Evolutionary conservation across 1,140 invertebrate species (phyloP).

Genomic region (Rhopalosiphum padi): DNA sequence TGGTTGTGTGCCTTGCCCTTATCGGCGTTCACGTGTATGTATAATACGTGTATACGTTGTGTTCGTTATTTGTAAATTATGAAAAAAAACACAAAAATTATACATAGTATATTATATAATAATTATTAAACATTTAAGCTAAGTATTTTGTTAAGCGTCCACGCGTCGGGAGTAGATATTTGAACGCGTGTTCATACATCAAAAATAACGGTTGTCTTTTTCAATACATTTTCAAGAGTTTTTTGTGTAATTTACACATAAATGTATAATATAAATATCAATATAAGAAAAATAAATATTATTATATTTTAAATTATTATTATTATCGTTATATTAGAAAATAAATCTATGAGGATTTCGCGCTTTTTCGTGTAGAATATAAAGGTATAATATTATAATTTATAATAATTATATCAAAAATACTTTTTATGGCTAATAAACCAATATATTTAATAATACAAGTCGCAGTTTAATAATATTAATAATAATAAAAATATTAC

Average conservation of each 20-base stretch:
- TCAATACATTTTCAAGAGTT: neutral
- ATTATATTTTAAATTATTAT: no score
- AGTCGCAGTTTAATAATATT: neutral
- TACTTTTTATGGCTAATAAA: neutral
- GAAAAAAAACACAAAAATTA: neutral
- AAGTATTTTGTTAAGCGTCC: neutral
- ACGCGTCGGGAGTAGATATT: neutral
- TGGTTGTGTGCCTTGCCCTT: neutral
- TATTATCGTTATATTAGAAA: neutral
- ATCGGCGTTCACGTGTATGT: no score
- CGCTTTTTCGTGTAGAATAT: neutral
- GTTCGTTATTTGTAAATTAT: neutral
- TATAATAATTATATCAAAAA: neutral
- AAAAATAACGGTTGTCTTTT: neutral
- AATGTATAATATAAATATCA: neutral
- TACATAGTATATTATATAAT: neutral
- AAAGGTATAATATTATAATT: neutral
- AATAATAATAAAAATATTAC: neutral
- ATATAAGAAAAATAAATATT: neutral
- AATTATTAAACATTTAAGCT: neutral
- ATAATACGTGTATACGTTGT: neutral
- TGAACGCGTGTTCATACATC: neutral
- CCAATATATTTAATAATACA: neutral
- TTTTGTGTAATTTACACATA: neutral
- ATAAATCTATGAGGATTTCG: neutral